Conservation (phyloP, 2,888 invertebrate genomes). For the Nasonovia ribisnigri region DNA sequence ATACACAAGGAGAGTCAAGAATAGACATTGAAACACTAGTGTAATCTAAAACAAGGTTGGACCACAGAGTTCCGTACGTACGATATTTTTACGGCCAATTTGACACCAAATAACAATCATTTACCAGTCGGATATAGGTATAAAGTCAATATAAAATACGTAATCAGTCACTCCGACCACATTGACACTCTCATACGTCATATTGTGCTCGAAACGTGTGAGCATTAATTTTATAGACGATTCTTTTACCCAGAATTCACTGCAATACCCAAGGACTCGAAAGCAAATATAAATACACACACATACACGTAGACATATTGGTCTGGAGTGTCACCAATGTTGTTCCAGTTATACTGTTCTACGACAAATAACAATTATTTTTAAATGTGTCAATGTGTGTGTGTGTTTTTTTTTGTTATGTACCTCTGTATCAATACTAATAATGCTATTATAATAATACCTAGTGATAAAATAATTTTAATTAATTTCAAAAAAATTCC, state of each 20-base stretch:
- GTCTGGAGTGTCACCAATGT: neutral
- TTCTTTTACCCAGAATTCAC: neutral
- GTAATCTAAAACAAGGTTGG: neutral
- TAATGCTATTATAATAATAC: neutral
- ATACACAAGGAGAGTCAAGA: neutral
- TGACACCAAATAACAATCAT: neutral
- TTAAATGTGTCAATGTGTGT: neutral
- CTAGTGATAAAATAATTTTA: neutral
- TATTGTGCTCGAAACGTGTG: neutral
- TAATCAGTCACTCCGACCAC: neutral
- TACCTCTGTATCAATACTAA: neutral
- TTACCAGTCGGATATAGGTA: neutral
- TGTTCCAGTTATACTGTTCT: neutral
- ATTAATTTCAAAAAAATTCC: neutral
- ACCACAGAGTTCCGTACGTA: neutral
- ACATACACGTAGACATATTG: neutral
- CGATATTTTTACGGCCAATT: neutral
- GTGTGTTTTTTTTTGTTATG: neutral
- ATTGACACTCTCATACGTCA: neutral
- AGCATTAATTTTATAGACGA: neutral
- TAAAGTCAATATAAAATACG: neutral
- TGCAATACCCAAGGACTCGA: neutral
- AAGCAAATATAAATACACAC: neutral
- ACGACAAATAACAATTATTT: neutral
- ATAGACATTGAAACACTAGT: neutral